Base-by-base conservation (phyloP, 1,140 invertebrate genomes). In the Ceratina calcarata region DNA sequence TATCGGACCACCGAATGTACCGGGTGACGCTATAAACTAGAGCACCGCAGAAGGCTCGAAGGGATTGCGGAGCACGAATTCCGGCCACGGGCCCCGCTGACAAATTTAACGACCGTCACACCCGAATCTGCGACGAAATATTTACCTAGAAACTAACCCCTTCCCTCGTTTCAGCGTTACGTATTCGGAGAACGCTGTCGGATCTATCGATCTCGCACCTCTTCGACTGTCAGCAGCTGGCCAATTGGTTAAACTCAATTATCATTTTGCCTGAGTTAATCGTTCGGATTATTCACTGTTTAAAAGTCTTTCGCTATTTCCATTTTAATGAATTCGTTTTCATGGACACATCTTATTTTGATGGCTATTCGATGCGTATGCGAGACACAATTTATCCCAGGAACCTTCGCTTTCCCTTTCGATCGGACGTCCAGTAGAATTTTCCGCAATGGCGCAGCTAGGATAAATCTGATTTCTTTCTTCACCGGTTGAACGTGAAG, bases 11-110 rank as follows among this genome's bases (percentile, higher is more conserved):
- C 76, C 71, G 83, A 83, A 83, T 80, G 76, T 82, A 86, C 76
- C 83, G 85, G 84, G 85, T 85, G 83, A 68, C 80, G 65, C 64
- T 76, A 83, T 85, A 86, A 85, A 85, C 80, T 57, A 75, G 67
- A 70, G 24, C 49, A 20, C 22, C 45, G 37, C 45, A 57, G 22
- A 24, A 16, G 45, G n/a, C 51, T 58, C 37, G 66, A 57, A 45
- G 77, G 70, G 66, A 68, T 60, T 58, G 20, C 67, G 51, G 70
- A 61, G 49, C 66, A 72, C 78, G 78, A 84, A 81, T 85, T 85
- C 72, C 72, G 72, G 27, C 71, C 77, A 79, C 71, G 79, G 82
- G 66, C 67, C 37, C 74, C 61, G 79, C 61, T 61, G 82, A 85
- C 82, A 67, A 86, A 79, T 86, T 86, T 79, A 85, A 86, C 84